A percentile compares a stretch with the other conserved stretches of the same genome.
These are phyloP conservation scores for Hypomecis atomaria DNA, from an alignment of 2,888 invertebrate species.

Conservation along the genomic window DNA sequence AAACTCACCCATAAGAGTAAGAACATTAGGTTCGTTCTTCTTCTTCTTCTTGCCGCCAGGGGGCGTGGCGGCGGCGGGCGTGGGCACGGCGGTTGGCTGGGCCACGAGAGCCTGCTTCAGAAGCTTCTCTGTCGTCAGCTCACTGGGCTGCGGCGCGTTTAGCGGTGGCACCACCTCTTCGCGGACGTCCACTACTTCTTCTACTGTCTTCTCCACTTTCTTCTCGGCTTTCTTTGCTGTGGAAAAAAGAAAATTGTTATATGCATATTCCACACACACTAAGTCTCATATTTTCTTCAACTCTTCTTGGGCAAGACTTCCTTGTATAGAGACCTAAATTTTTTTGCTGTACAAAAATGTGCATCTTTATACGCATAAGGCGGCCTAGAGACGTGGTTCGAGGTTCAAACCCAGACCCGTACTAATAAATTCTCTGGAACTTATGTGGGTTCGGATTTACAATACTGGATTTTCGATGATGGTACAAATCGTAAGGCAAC, in stretches of 20 bases:
- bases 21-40: slow-evolving; percentile 72
- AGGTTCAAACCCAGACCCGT: no score
- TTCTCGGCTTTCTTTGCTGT: slow-evolving; percentile 72
- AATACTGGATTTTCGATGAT: no score
- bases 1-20: slow-evolving; percentile 73
- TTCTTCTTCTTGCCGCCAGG: slow-evolving; percentile 73
- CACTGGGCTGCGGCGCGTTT: slow-evolving; percentile 73
- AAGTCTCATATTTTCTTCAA: no score
- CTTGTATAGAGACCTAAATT: no score
- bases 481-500: no score
- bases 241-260: slow-evolving; percentile 1
- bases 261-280: no score
- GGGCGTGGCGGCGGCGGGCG: slow-evolving; percentile 55
- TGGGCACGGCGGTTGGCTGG: slow-evolving; percentile 40
- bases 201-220: slow-evolving; percentile 49
- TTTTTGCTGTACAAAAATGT: no score
- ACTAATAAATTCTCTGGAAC: no score
- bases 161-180: slow-evolving; percentile 73
- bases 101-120: slow-evolving; percentile 67
- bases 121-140: slow-evolving; percentile 76
- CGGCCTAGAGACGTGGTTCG: no score
- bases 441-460: no score
- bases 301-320: no score
- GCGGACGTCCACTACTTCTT: slow-evolving; percentile 52
- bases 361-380: no score